A percentile compares a stretch with the other conserved stretches of the same genome.
Conservation (phyloP, 1,140 invertebrate species). For the Zaprionus nigranus region DNA sequence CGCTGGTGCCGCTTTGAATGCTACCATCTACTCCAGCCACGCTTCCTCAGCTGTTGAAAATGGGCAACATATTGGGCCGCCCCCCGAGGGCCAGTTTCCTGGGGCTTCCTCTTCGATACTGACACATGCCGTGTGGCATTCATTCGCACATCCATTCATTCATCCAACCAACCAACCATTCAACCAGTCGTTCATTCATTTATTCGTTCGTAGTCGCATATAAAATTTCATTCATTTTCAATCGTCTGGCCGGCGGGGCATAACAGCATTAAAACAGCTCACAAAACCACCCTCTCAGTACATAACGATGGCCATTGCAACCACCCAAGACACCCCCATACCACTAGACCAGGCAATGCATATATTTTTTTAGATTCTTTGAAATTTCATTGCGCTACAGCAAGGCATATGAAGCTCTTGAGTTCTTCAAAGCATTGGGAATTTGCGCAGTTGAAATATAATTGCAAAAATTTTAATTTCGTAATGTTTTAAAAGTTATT, state of each 20-base stretch:
- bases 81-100: constrained; percentile 24
- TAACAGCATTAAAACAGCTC: constrained; percentile 29
- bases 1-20: not conserved
- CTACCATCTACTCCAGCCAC: not conserved
- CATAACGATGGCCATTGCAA: constrained; percentile 37
- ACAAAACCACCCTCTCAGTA: constrained; percentile 38
- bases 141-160: constrained; percentile 36
- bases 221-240: constrained; percentile 77
- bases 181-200: constrained; percentile 39
- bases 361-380: constrained; percentile 5
- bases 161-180: constrained; percentile 40
- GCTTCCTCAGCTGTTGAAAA: constrained; percentile 38
- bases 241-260: constrained; percentile 44
- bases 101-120: not conserved
- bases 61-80: constrained; percentile 66
- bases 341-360: constrained; percentile 1
- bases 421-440: not conserved
- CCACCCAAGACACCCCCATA: constrained; percentile 17
- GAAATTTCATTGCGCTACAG: constrained; percentile 7
- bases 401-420: not conserved
- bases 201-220: constrained; percentile 53
- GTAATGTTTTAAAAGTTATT: not conserved
- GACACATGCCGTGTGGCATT: constrained; percentile 20
- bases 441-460: not conserved
- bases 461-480: not conserved